Evolutionary conservation across 2,113 vertebrate species (phyloP).

Genomic region (human): DNA sequence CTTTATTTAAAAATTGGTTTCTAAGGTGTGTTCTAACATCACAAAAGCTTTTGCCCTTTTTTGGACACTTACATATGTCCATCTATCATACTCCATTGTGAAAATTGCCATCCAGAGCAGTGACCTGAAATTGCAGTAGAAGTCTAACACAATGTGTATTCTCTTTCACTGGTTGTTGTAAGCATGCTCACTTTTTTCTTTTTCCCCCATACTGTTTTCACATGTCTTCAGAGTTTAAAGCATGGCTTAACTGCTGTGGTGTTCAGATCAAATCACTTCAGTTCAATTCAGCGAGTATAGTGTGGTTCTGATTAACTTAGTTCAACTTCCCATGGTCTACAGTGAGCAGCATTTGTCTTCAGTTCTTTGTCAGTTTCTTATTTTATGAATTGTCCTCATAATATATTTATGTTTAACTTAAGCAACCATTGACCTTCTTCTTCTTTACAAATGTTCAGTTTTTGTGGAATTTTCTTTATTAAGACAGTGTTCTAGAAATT

Average conservation of each 20-base stretch:
- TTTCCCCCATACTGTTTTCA: not conserved
- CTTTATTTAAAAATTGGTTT: constrained; percentile 23
- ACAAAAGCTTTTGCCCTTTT: not conserved
- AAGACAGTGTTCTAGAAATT: not conserved
- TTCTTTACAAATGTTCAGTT: not conserved
- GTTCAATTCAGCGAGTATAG: not conserved
- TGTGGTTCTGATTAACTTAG: not conserved
- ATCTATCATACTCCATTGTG: not conserved
- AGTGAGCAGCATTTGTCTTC: not conserved
- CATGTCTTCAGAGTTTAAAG: not conserved
- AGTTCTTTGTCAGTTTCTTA: not conserved
- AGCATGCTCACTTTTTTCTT: not conserved
- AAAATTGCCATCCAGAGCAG: not conserved
- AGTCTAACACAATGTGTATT: not conserved
- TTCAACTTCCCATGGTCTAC: not conserved
- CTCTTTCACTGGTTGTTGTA: not conserved
- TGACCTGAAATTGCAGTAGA: not conserved
- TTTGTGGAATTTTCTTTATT: constrained; percentile 22
- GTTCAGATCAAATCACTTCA: not conserved
- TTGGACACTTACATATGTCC: not conserved
- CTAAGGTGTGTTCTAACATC: not conserved
- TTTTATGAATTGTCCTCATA: not conserved
- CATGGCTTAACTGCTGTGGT: not conserved
- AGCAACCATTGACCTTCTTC: not conserved
- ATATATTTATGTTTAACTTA: not conserved